These are phyloP conservation scores for Pterobdella sp. DNA, from an alignment of 2,888 invertebrate genomes.

Conservation along the genomic window DNA sequence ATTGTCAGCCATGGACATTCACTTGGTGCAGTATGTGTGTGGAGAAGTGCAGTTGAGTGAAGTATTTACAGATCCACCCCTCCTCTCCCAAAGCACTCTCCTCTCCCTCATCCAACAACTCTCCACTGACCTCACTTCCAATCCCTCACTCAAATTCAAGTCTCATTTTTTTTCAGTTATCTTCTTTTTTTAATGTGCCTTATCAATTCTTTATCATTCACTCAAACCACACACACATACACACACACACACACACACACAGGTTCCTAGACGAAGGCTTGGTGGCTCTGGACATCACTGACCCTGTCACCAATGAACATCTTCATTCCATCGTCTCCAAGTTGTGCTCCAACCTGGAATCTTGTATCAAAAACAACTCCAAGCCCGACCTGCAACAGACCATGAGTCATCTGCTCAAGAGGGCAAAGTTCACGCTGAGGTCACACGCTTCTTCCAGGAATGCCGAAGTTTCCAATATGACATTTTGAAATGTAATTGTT, in stretches of 20 bases:
- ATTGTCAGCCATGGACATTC: constrained; percentile 75
- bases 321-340: constrained; percentile 69
- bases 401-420: constrained; percentile 12
- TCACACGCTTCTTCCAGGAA: background rate
- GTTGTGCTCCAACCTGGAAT: constrained; percentile 66
- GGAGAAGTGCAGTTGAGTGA: constrained; percentile 70
- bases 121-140: constrained; percentile 74
- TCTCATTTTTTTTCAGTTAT: constrained; percentile 49
- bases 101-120: constrained; percentile 88
- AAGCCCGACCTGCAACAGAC: constrained; percentile 50
- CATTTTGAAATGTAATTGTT: too few species aligned
- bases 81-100: constrained; percentile 76
- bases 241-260: constrained; percentile 33
- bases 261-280: constrained; percentile 82
- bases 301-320: constrained; percentile 74
- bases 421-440: constrained; percentile 7
- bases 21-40: constrained; percentile 76
- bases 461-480: too few species aligned
- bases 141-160: constrained; percentile 75
- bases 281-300: constrained; percentile 67
- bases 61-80: constrained; percentile 67
- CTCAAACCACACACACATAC: background rate
- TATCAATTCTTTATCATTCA: background rate
- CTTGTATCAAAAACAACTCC: constrained; percentile 60
- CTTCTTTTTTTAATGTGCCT: background rate